Evolutionary conservation across 1,140 invertebrate genomes (phyloP).

Genomic region (Drosophila parabipectinata): DNA sequence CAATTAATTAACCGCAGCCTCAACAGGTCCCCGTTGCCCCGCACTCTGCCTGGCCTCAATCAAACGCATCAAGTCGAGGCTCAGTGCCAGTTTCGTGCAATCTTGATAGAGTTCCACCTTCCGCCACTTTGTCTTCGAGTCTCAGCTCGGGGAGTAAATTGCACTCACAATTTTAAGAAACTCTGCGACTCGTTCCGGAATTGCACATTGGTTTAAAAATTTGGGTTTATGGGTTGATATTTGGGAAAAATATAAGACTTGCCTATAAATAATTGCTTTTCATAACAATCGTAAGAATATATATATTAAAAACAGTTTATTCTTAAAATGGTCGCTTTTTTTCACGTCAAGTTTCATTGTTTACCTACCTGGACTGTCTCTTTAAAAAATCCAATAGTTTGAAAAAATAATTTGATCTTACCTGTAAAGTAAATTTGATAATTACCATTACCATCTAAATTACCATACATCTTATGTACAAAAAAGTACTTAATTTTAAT

Average conservation of each 20-base stretch:
- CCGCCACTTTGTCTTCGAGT: not conserved
- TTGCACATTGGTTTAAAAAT: not conserved
- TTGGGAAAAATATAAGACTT: not conserved
- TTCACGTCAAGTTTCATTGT: no score
- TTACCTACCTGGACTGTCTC: no score
- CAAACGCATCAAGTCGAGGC: constrained; percentile 59
- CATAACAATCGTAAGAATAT: no score
- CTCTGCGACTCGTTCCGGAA: not conserved
- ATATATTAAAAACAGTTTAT: no score
- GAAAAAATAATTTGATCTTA: no score
- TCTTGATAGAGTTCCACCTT: constrained; percentile 4
- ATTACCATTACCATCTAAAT: no score
- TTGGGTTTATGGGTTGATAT: not conserved
- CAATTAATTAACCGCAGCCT: constrained; percentile 49
- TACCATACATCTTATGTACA: no score
- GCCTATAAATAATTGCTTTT: no score
- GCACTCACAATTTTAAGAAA: not conserved
- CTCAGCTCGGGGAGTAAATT: not conserved
- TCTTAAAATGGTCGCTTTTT: no score
- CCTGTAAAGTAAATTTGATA: no score
- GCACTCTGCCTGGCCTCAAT: constrained; percentile 38
- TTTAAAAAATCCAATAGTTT: no score
- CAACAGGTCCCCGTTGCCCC: constrained; percentile 12
- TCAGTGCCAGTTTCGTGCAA: constrained; percentile 6
- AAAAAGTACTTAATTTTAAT: no score